Base-by-base conservation (phyloP, 2,888 invertebrate genomes). In the Chelonus formosanus region DNA sequence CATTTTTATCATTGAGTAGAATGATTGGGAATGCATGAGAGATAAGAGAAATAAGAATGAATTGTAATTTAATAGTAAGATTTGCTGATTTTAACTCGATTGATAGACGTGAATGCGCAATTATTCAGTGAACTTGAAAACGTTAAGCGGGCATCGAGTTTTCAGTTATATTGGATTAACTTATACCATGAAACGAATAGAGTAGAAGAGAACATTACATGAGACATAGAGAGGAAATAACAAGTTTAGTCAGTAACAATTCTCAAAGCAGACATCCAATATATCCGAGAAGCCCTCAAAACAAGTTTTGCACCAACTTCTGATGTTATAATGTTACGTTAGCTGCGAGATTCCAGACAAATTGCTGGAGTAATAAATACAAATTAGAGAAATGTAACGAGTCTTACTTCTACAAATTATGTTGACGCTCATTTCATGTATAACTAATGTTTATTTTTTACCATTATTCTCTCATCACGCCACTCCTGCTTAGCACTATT, bases 91-190 rank as follows among this genome's bases (percentile, higher is more conserved):
- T 32, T 32, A 34, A 34, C 3, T 10, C 8, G n/a, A 47, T 20
- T 20, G 59, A 31, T 47, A 59, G 20, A 48, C 31, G 31, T 50
- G 50, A 31, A 35, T 35, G 40, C 59, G 40, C 59, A 59, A 59
- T 59, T 59, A 40, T 35, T 50, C 59, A 59, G 40, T 52, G 50
- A 60, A 60, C 64, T 64, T 40, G 58, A 58, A 56, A 56, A 47
- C 50, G 44, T 6, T 40, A 40, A 40, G 48, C 45, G 47, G 5
- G 63, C 47, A 56, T 57, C n/a, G 35, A 57, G 44, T 48, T 47
- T 34, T n/a, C 50, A 56, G 36, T 32, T 8, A 58, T 58, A 65
- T 65, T 63, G 61, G 57, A 70, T 70, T 60, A 70, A 70, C 65
- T 65, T 59, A 70, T 63, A 61, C 61, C 43, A 56, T 48, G 55